Evolutionary conservation across 1,140 invertebrate species (phyloP).

Genomic region (Cydia amplana): DNA sequence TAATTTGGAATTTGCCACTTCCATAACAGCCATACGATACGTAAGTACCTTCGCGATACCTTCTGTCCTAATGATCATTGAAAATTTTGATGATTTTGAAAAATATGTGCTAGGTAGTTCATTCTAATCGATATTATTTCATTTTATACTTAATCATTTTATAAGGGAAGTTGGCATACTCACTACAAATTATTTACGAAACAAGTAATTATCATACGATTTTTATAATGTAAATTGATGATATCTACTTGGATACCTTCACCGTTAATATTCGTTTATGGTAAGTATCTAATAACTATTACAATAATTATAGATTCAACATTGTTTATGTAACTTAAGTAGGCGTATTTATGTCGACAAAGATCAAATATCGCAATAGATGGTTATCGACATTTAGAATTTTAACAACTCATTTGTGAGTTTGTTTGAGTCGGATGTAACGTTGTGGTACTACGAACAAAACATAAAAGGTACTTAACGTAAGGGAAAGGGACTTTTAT

Average conservation of each 20-base stretch:
- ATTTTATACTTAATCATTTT: too few relatives aligned
- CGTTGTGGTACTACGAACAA: background rate
- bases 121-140: too few relatives aligned
- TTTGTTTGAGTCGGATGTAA: background rate
- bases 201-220: too few relatives aligned
- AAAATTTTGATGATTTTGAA: too few relatives aligned
- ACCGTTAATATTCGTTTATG: background rate
- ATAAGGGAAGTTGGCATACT: too few relatives aligned
- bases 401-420: slow-evolving; percentile 12
- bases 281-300: background rate
- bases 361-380: slow-evolving; percentile 14
- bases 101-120: too few relatives aligned
- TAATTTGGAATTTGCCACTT: background rate
- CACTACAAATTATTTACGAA: too few relatives aligned
- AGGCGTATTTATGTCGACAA: slow-evolving; percentile 3
- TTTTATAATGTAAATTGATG: background rate
- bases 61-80: too few relatives aligned
- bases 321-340: slow-evolving; percentile 21
- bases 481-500: background rate
- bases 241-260: background rate
- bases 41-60: too few relatives aligned
- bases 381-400: slow-evolving; percentile 20
- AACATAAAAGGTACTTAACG: background rate
- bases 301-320: background rate
- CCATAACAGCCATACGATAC: background rate